Percentiles rank a stretch among this genome's conserved stretches.
Evolutionary conservation across 1,140 invertebrate genomes (phyloP).

Genomic region (Macrotrachela quadricornifera): DNA sequence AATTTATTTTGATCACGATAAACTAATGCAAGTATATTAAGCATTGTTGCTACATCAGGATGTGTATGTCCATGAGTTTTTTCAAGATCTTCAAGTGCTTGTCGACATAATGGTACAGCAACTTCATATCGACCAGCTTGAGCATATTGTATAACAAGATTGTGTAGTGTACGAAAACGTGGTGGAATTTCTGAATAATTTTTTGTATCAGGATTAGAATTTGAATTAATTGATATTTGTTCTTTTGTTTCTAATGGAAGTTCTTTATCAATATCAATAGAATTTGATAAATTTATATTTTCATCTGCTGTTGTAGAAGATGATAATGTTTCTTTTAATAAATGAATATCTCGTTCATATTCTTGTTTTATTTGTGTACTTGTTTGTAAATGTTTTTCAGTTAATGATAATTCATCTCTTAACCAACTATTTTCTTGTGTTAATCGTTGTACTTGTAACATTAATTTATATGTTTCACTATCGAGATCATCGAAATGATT

Average conservation of each 20-base stretch:
- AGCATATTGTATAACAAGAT: conserved; percentile 36
- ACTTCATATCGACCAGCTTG: conserved; percentile 58
- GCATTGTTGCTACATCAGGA: conserved; percentile 96
- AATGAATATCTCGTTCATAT: conserved; percentile 69
- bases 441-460: conserved; percentile 71
- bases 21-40: conserved; percentile 92
- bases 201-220: background rate
- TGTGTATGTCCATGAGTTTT: conserved; percentile 92
- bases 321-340: background rate
- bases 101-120: conserved; percentile 93
- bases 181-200: conserved; percentile 57
- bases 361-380: conserved; percentile 44
- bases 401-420: conserved; percentile 82
- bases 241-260: conserved; percentile 52
- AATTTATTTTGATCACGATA: conserved; percentile 97
- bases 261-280: conserved; percentile 41
- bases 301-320: background rate
- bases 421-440: conserved; percentile 91
- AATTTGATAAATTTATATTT: background rate
- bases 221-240: background rate
- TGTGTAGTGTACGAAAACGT: conserved; percentile 71
- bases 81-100: conserved; percentile 92
- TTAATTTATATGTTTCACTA: conserved; percentile 92
- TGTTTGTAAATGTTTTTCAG: conserved; percentile 72
- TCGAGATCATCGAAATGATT: conserved; percentile 90